Base-by-base conservation (phyloP, 1,140 invertebrate species). In the Drosophila novamexicana region DNA sequence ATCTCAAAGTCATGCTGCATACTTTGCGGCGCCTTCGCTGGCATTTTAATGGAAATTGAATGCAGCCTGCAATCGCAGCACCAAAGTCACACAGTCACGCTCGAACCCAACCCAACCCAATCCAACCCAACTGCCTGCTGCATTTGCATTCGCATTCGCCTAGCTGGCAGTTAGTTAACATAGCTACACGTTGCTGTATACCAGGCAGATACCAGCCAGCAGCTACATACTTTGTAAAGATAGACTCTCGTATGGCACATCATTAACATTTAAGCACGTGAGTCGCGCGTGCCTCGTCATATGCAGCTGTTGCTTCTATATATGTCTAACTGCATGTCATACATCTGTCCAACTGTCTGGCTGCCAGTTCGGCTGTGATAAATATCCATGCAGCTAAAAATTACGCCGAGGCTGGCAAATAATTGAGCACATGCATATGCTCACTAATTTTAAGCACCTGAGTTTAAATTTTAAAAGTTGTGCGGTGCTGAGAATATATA, bases 221-320 rank as follows among this genome's bases (percentile, higher is more conserved):
- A 29, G 22, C 22, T 29, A 5, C 22, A 29, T 3, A 29, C 22
- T 29, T 29, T 3, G 3, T 65, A 32, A 29, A 62, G 18, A 37
- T 39, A 14, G 32, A 36, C 10, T 59, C 45, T 32, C 16, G 32
- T 29, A 59, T 45, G 69, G 74, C 62, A 85, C 82, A 85, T 85
- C 78, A 85, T 85, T 86, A 86, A 81, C 81, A 85, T 85, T 85
- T 86, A 76, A 78, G 82, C 78, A 81, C 81, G 77, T 85, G 81
- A 84, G 52, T 34, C 57, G 58, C 34, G 74, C 82, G 58, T 85
- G 75, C 78, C 50, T 69, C 67, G 77, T 85, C 74, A 85, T 67
- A 54, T 81, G 58, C 81, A 80, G 81, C 81, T 75, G 77, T 52
- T 50, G 37, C 61, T n/a, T 52, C 22, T 45, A 67, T 63, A 67